These are phyloP conservation scores for Zygogramma bicolorata DNA, from an alignment of 2,888 invertebrate species.

Conservation along the genomic window DNA sequence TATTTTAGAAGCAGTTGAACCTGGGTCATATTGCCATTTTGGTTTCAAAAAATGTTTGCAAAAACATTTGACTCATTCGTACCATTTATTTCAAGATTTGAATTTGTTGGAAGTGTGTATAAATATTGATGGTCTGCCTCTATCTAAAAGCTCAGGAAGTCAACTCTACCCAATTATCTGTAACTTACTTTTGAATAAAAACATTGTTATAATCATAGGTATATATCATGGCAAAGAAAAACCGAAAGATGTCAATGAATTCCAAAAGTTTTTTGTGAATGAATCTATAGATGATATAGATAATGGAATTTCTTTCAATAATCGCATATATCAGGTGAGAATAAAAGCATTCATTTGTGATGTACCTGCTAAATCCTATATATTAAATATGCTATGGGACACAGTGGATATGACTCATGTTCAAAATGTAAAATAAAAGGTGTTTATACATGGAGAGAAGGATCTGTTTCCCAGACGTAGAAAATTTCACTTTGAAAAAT, in stretches of 20 bases:
- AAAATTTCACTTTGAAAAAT: not conserved
- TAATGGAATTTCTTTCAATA: constrained; percentile 3
- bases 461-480: constrained; percentile 6
- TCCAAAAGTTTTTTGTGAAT: constrained; percentile 1
- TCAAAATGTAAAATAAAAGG: constrained; percentile 4
- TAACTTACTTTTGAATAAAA: constrained; percentile 28
- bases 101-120: constrained; percentile 24
- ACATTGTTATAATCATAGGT: constrained; percentile 41
- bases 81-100: constrained; percentile 4
- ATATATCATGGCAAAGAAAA: too few species aligned
- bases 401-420: too few species aligned
- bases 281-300: not conserved
- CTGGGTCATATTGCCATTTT: constrained; percentile 22
- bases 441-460: constrained; percentile 1
- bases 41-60: constrained; percentile 1
- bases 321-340: not conserved
- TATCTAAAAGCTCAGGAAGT: constrained; percentile 35
- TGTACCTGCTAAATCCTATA: too few species aligned
- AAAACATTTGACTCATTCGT: not conserved
- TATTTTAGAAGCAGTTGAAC: constrained; percentile 16
- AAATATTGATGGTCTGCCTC: too few species aligned
- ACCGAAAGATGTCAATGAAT: constrained; percentile 2
- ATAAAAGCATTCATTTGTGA: too few species aligned
- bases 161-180: constrained; percentile 46
- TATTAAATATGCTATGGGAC: constrained; percentile 9